Evolutionary conservation across 2,797 vertebrate species (phyloP).

Genomic region (Champsocephalus gunnari): DNA sequence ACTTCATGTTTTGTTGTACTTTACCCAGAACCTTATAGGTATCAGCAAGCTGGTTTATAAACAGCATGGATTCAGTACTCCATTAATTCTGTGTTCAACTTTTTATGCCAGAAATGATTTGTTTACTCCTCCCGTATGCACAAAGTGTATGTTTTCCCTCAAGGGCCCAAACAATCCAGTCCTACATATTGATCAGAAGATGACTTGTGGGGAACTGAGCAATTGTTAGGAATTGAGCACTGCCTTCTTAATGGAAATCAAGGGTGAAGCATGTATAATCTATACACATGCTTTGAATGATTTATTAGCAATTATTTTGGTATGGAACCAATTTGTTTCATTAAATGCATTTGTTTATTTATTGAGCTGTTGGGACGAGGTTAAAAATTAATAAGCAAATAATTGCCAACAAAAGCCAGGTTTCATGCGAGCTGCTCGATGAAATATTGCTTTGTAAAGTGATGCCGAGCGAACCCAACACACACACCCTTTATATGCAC

Average conservation of each 20-base stretch:
- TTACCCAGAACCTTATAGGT: not conserved
- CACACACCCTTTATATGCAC: constrained; percentile 22
- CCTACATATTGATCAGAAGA: constrained; percentile 75
- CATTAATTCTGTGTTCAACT: constrained; percentile 34
- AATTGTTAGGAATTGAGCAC: constrained; percentile 62
- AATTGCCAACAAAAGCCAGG: constrained; percentile 78
- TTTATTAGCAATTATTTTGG: constrained; percentile 80
- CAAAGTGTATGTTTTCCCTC: constrained; percentile 49
- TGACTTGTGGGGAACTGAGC: constrained; percentile 50
- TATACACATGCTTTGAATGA: constrained; percentile 74
- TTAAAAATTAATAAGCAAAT: constrained; percentile 84
- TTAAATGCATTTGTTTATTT: constrained; percentile 81
- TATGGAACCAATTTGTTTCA: constrained; percentile 80
- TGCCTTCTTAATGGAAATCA: constrained; percentile 69
- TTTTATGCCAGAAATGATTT: constrained; percentile 44
- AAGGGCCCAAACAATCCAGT: constrained; percentile 53
- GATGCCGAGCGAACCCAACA: constrained; percentile 47
- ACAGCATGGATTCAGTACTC: constrained; percentile 9
- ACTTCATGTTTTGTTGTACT: constrained; percentile 16
- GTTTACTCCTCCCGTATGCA: constrained; percentile 48
- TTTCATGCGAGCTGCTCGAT: constrained; percentile 43
- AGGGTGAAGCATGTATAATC: constrained; percentile 73
- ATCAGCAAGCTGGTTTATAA: not conserved
- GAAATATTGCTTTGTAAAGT: constrained; percentile 68
- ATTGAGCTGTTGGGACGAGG: constrained; percentile 73